Percentiles rank a stretch among this genome's conserved stretches.
Evolutionary conservation across 2,797 vertebrate genomes (phyloP).

Genomic region (Moxostoma hubbsi): DNA sequence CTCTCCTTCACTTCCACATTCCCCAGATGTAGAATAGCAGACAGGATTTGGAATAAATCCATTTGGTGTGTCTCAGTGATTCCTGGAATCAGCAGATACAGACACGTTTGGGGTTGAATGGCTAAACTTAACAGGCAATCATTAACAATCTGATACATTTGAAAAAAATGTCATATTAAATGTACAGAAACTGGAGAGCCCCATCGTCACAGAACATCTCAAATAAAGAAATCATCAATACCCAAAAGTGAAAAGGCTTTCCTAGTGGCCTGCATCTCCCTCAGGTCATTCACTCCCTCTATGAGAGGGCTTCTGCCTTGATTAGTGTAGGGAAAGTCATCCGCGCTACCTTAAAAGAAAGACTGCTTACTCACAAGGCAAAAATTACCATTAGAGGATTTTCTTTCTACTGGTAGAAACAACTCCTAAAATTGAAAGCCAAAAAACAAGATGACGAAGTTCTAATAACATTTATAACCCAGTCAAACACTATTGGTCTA

Average conservation of each 20-base stretch:
- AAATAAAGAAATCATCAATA: slow-evolving; percentile 62
- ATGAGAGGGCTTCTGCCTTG: slow-evolving; percentile 90
- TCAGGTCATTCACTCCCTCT: slow-evolving; percentile 88
- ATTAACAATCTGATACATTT: too few species aligned
- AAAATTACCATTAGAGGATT: background rate
- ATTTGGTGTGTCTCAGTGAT: slow-evolving; percentile 89
- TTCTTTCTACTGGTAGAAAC: background rate
- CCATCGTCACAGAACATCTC: background rate
- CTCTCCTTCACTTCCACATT: slow-evolving; percentile 88
- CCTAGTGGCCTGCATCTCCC: slow-evolving; percentile 87
- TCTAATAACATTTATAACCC: background rate
- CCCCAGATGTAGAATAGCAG: slow-evolving; percentile 93
- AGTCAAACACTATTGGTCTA: too few species aligned
- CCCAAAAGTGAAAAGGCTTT: slow-evolving; percentile 90
- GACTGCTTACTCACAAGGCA: slow-evolving; percentile 45
- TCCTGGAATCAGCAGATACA: slow-evolving; percentile 73
- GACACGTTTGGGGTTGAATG: too few species aligned
- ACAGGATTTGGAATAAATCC: slow-evolving; percentile 91
- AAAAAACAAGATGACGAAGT: background rate
- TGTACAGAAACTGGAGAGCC: background rate
- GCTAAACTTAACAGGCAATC: too few species aligned
- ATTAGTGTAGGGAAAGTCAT: slow-evolving; percentile 88
- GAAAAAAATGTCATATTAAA: background rate
- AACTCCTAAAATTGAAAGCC: background rate
- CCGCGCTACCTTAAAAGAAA: slow-evolving; percentile 80